Conservation (phyloP, 2,797 vertebrate species). For the Cheirogaleus major region DNA sequence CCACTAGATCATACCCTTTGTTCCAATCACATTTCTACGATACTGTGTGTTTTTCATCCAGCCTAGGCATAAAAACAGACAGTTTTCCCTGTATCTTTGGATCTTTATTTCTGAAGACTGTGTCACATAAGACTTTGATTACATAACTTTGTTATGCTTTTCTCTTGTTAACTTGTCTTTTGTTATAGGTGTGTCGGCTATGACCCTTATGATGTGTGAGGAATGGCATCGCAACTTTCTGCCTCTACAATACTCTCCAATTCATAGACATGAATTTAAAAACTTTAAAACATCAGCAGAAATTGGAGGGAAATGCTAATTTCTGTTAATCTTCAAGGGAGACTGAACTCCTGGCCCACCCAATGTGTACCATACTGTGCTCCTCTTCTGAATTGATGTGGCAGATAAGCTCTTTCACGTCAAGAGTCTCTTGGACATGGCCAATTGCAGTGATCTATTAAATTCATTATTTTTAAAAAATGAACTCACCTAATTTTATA, state of each 20-base stretch:
- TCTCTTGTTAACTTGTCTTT: neutral
- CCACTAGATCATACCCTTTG: too few relatives aligned
- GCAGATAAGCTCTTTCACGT: neutral
- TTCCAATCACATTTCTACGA: neutral
- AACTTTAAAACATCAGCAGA: neutral
- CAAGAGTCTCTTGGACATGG: neutral
- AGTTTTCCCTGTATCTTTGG: too few relatives aligned
- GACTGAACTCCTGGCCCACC: neutral
- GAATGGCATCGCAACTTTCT: neutral
- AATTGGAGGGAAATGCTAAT: neutral
- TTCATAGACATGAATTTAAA: neutral
- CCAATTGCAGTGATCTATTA: neutral
- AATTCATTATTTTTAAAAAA: neutral
- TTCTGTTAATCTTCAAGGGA: neutral
- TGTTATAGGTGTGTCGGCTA: neutral
- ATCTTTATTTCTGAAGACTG: neutral
- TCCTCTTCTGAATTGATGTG: rapidly evolving
- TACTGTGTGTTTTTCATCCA: neutral
- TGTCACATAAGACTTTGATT: neutral
- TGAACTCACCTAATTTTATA: neutral
- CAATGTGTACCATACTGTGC: rapidly evolving
- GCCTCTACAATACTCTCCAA: neutral
- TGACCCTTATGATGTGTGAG: neutral
- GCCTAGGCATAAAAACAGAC: neutral
- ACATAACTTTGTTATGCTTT: neutral